Evolutionary conservation across 2,888 invertebrate genomes (phyloP).

Genomic region (Bombyx huttoni): DNA sequence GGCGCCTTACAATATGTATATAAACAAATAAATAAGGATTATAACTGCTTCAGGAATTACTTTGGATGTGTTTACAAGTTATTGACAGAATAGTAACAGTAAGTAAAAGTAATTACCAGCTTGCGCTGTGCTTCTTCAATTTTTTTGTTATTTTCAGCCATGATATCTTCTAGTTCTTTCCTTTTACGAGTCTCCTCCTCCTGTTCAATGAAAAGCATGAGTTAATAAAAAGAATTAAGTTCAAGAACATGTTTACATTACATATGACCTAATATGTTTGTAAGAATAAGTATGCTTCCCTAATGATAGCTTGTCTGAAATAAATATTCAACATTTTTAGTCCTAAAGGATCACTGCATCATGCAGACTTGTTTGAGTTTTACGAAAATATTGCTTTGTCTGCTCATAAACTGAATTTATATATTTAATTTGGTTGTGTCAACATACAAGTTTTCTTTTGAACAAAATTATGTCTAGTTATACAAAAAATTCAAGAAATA

Average conservation of each 20-base stretch:
- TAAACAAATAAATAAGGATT: too few relatives aligned
- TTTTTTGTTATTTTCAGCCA: slow-evolving; percentile 98
- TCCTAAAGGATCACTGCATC: slow-evolving; percentile 6
- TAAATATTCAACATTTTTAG: slow-evolving; percentile 5
- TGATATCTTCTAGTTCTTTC: slow-evolving; percentile 94
- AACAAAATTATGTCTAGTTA: slow-evolving; percentile 39
- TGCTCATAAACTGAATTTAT: not conserved
- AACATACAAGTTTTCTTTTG: slow-evolving; percentile 19
- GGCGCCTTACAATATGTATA: too few relatives aligned
- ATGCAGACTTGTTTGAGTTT: slow-evolving; percentile 3
- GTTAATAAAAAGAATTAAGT: slow-evolving; percentile 28
- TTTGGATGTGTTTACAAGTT: too few relatives aligned
- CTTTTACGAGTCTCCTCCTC: slow-evolving; percentile 97
- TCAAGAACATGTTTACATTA: slow-evolving; percentile 3
- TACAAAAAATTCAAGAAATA: slow-evolving; percentile 70
- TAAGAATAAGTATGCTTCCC: slow-evolving; percentile 2
- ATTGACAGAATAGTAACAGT: not conserved
- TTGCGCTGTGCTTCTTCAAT: slow-evolving; percentile 97
- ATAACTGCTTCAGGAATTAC: too few relatives aligned
- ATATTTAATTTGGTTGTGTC: not conserved
- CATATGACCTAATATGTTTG: not conserved
- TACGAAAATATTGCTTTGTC: too few relatives aligned
- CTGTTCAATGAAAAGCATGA: slow-evolving; percentile 79
- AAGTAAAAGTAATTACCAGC: slow-evolving; percentile 78
- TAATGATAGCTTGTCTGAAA: not conserved